Base-by-base conservation (phyloP, 2,113 vertebrate species). In the Megaptera novaeangliae region DNA sequence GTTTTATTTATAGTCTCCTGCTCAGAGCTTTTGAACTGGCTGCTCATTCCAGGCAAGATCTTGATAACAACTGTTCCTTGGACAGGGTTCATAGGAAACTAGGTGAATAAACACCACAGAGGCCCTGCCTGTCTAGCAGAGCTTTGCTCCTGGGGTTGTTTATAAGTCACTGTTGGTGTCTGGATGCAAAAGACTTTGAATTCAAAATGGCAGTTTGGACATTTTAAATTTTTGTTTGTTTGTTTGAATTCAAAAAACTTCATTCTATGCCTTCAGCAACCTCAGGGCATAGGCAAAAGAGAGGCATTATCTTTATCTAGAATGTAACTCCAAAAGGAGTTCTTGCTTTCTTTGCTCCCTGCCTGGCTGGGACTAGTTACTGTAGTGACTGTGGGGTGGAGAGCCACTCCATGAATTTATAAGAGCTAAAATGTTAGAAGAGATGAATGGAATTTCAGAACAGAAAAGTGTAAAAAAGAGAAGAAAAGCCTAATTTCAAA, bases 1-100 rank as follows among this genome's bases (percentile, higher is more conserved):
- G 96, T 97, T 98, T 98, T 98, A 97, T 98, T 98, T 98, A 98
- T 96, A 97, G 98, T 97, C 96, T 97, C 95, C 92, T 94, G 96
- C 88, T 95, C 85, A 88, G 96, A 96, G 97, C 96, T 97, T 98
- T 98, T 98, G 98, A 98, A 98, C 97, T 98, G 92, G 69, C 71
- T 96, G 75, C 75, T 97, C 84, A 95, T 96, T 96, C 97, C 81
- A 88, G 55, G 77, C 95, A 92, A 97, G 96, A 98, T 98, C 97
- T 97, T 97, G 98, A 98, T 98, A 98, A 97, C 96, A 97, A 96
- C 95, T 89, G 68, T 95, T 97, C 95, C 94, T 98, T 98, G 98
- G 97, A 98, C 87, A 93, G 77, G 94, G 93, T 98, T 98, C 98
- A 97, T 82, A 98, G 94, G 85, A 97, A 98, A 96, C 96, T 92